These are phyloP conservation scores for Drosophila atripex DNA, from an alignment of 2,888 invertebrate genomes.

Conservation along the genomic window DNA sequence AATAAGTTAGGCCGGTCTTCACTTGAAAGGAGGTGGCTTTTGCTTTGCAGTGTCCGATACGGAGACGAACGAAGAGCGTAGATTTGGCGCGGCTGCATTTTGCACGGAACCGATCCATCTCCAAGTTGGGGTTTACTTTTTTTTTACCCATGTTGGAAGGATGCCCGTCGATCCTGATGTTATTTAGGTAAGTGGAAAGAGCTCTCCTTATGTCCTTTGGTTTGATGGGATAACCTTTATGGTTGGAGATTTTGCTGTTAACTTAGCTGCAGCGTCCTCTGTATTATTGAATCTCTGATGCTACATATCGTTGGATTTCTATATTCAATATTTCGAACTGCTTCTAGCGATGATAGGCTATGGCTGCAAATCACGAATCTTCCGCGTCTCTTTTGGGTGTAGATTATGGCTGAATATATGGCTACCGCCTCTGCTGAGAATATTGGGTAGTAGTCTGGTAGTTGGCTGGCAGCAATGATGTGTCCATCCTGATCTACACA, in stretches of 20 bases:
- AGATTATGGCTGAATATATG: slow-evolving; percentile 12
- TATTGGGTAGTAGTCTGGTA: too few relatives aligned
- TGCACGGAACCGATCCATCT: background rate
- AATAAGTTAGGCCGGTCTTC: too few relatives aligned
- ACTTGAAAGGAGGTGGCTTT: background rate
- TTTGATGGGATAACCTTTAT: too few relatives aligned
- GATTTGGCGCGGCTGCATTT: slow-evolving; percentile 2
- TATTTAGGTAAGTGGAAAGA: too few relatives aligned
- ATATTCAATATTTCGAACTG: slow-evolving; percentile 14
- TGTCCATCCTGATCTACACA: too few relatives aligned
- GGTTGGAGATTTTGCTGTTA: background rate
- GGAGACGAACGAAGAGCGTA: background rate
- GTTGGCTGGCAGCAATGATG: too few relatives aligned
- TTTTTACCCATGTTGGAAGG: background rate
- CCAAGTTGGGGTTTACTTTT: background rate
- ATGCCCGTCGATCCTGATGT: background rate
- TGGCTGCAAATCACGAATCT: slow-evolving; percentile 13
- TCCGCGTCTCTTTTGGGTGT: slow-evolving; percentile 13
- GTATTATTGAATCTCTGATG: slow-evolving; percentile 12
- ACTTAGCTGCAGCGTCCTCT: background rate
- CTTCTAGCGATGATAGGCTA: slow-evolving; percentile 20
- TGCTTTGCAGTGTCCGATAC: background rate
- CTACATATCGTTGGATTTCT: slow-evolving; percentile 17
- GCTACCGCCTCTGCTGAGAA: background rate
- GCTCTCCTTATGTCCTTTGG: too few relatives aligned